Percentiles rank a stretch among this genome's conserved stretches.
Evolutionary conservation across 2,113 vertebrate species (phyloP).

Genomic region (Lepisosteus oculatus): DNA sequence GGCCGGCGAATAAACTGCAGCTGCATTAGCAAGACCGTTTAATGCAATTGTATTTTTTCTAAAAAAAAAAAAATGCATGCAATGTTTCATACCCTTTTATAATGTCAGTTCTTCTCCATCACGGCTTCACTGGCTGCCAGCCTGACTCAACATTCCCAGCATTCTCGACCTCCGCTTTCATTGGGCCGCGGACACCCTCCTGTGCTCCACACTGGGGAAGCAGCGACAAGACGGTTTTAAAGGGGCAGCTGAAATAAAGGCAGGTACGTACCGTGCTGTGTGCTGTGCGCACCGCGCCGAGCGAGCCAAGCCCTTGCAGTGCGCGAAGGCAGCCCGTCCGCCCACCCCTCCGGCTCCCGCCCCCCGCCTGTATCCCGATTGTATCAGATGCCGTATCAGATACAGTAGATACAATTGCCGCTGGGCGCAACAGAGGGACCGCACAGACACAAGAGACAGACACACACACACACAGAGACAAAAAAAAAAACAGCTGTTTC

Average conservation of each 20-base stretch:
- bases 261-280: background rate
- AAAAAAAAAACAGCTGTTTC: too few species aligned
- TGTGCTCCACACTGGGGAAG: slow-evolving; percentile 49
- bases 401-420: too few species aligned
- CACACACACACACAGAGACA: too few species aligned
- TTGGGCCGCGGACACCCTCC: slow-evolving; percentile 61
- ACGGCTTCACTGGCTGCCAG: slow-evolving; percentile 56
- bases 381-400: too few species aligned
- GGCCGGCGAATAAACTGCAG: too few species aligned
- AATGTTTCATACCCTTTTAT: slow-evolving; percentile 47
- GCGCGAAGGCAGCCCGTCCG: too few species aligned
- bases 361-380: background rate
- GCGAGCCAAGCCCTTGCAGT: background rate
- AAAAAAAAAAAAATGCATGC: too few species aligned
- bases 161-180: slow-evolving; percentile 62
- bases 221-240: slow-evolving; percentile 46
- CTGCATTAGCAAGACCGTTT: too few species aligned
- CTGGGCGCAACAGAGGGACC: too few species aligned
- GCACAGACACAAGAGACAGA: too few species aligned
- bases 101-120: slow-evolving; percentile 58
- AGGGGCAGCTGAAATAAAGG: slow-evolving; percentile 46
- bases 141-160: slow-evolving; percentile 61
- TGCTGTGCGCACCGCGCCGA: background rate
- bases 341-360: background rate
- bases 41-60: too few species aligned